Evolutionary conservation across 2,113 vertebrate species (phyloP).

Genomic region (Platysteira castanea): DNA sequence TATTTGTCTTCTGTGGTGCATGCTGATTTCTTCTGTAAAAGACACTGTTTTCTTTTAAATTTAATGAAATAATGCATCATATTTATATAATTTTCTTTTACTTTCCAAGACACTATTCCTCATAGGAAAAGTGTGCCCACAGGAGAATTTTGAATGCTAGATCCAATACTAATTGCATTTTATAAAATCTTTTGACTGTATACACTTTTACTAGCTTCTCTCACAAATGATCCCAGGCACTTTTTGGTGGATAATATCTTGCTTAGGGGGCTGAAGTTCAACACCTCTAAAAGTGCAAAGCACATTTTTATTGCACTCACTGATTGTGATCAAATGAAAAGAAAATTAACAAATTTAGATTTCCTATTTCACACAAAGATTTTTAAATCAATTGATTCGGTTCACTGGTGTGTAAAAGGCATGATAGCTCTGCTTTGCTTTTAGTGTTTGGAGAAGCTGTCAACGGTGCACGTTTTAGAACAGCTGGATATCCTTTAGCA

Average conservation of each 20-base stretch:
- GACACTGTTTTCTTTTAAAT: background rate
- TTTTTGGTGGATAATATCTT: background rate
- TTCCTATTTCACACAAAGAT: background rate
- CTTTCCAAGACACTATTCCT: background rate
- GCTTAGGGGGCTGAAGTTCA: background rate
- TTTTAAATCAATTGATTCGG: background rate
- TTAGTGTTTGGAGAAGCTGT: background rate
- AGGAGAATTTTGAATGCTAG: background rate
- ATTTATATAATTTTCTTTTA: background rate
- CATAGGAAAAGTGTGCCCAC: background rate
- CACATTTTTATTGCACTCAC: background rate
- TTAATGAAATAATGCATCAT: background rate
- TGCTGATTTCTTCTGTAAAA: background rate
- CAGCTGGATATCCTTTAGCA: background rate
- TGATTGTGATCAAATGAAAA: background rate
- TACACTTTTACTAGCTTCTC: background rate
- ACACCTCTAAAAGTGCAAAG: background rate
- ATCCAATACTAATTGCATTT: background rate
- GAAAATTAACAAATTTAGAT: background rate
- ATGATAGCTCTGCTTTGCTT: background rate
- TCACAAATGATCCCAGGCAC: background rate
- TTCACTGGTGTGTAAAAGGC: background rate
- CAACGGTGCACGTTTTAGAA: background rate
- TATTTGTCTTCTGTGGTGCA: background rate
- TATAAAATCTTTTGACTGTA: background rate